Percentiles rank a stretch among this genome's conserved stretches.
These are phyloP conservation scores for Cyaniris semiargus DNA, from an alignment of 2,888 invertebrate genomes.

Conservation along the genomic window DNA sequence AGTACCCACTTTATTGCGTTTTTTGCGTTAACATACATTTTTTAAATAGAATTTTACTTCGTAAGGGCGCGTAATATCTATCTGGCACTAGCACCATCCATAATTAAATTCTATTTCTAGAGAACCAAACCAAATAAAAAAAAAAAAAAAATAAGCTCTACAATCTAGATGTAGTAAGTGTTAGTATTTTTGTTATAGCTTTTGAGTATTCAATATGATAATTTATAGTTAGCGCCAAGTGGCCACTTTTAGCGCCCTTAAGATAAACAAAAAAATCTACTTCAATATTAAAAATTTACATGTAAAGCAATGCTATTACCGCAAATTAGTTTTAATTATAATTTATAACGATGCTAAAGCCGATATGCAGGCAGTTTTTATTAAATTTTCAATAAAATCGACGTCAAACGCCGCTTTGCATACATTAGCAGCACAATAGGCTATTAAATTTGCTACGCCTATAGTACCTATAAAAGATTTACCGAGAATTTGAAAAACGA, in stretches of 20 bases:
- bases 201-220: too few relatives aligned
- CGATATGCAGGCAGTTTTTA: not conserved
- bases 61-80: too few relatives aligned
- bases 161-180: too few relatives aligned
- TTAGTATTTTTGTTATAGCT: too few relatives aligned
- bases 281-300: not conserved
- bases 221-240: too few relatives aligned
- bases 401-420: slow-evolving; percentile 14
- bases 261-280: too few relatives aligned
- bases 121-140: too few relatives aligned
- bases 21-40: not conserved
- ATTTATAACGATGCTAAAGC: not conserved
- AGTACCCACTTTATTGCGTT: not conserved
- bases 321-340: not conserved
- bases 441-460: not conserved
- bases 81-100: too few relatives aligned
- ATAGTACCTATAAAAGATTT: not conserved
- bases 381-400: slow-evolving; percentile 26
- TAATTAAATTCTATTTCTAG: too few relatives aligned
- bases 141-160: too few relatives aligned
- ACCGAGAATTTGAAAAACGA: not conserved
- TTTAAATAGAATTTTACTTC: not conserved
- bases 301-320: not conserved
- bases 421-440: slow-evolving; percentile 15
- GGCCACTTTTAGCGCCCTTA: too few relatives aligned